phyloP scores from a whole-genome alignment of 2,797 vertebrate genomes.

The Enoplosus armatus region DNA sequence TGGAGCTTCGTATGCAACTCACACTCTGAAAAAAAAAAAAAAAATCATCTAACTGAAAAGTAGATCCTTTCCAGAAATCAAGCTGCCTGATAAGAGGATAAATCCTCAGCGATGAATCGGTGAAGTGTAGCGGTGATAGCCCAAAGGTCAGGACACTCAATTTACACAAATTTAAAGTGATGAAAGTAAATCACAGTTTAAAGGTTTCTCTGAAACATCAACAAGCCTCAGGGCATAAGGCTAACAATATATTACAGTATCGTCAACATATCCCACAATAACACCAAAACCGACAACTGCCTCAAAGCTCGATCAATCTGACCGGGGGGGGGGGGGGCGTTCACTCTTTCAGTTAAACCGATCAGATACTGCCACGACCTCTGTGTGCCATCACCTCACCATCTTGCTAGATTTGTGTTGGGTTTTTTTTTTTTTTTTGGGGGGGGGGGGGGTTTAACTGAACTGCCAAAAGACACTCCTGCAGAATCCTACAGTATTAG shows the following conservation, averaged over 20 bases:
- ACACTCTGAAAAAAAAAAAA: too few relatives aligned
- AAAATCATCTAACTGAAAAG: not conserved
- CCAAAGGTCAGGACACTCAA: not conserved
- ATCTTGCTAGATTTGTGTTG: too few relatives aligned
- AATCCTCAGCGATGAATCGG: not conserved
- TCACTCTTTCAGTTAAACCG: too few relatives aligned
- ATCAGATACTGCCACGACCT: too few relatives aligned
- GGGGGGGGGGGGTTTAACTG: too few relatives aligned
- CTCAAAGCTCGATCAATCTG: too few relatives aligned
- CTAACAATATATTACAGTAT: not conserved
- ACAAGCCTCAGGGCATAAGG: not conserved
- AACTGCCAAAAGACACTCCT: constrained; percentile 29
- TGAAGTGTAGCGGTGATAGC: not conserved
- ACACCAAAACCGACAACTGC: not conserved
- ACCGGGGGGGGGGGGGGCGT: too few relatives aligned
- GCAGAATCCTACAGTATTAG: not conserved
- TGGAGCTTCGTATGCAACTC: constrained; percentile 38
- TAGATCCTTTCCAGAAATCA: not conserved
- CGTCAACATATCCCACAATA: not conserved
- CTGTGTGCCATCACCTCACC: too few relatives aligned
- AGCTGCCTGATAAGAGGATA: not conserved
- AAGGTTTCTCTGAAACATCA: not conserved
- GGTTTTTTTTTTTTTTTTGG: too few relatives aligned
- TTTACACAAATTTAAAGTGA: not conserved
- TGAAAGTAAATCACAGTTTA: not conserved